Evolutionary conservation across 2,888 invertebrate genomes (phyloP), one percentile per base, ranked within the genome.

Genomic region (Meiosimyza platycephala): DNA sequence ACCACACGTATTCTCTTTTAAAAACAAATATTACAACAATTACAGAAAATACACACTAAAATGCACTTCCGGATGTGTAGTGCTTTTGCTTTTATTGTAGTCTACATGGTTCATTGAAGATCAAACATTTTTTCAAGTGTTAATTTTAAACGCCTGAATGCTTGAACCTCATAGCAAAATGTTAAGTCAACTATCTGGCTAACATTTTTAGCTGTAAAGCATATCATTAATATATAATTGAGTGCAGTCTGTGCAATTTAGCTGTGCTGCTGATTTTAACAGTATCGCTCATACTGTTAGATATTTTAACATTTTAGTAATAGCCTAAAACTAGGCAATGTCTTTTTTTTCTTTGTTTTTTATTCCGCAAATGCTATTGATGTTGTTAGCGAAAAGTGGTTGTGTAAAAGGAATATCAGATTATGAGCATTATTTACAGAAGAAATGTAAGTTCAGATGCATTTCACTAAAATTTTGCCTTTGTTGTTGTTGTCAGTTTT

Each of bases 291-390:
- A 57, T 22, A 13, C 13, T 57, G 28, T 28, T 5, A 13, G 11
- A 18, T 13, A 18, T 4, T 16, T 57, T 18, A 57, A 57, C 57
- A 57, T 18, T 28, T 57, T 57, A 13, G 18, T 7, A 3, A 3
- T 16, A 22, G 16, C 76, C 76, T 66, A 57, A 73, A 71, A 63
- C 55, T 71, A 76, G 13, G 63, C 76, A 28, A 55, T 18, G 50
- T 0, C 12, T 54, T 48, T 73, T 22, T 22, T 47, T 52, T n/a
- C n/a, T n/a, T 6, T 50, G n/a, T 9, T 28, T 0, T 4, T 28
- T 28, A 28, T 28, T 3, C 28, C 28, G 3, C 28, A 28, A 28
- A 28, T 28, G 28, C 4, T 28, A 3, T 4, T 28, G 28, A 2
- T 28, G 28, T 22, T 28, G 28, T 28, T 28, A 28, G 0, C 28